phyloP scores from a whole-genome alignment of 1,140 invertebrate species.

The Gryllus bimaculatus region DNA sequence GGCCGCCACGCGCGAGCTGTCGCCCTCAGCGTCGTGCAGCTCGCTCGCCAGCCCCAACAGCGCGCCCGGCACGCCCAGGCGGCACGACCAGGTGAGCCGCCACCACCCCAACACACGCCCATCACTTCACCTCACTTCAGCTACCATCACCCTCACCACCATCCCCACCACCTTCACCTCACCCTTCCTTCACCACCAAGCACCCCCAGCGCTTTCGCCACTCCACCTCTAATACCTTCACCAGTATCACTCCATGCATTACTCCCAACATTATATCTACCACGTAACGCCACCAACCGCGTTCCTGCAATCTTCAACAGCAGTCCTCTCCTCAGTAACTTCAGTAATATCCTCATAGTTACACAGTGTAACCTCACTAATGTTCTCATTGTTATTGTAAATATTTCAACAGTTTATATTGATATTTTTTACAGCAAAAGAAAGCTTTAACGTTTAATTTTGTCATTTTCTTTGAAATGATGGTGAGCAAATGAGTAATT shows the following conservation, averaged over 20 bases:
- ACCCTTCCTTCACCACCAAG: slow-evolving; percentile 44
- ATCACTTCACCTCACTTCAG: slow-evolving; percentile 49
- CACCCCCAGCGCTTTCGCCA: slow-evolving; percentile 47
- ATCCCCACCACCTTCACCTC: slow-evolving; percentile 33
- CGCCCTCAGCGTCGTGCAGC: slow-evolving; percentile 49
- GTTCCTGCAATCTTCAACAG: too few species aligned
- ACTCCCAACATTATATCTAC: too few species aligned
- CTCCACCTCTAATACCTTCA: slow-evolving; percentile 32
- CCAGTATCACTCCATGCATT: too few species aligned
- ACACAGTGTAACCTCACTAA: too few species aligned
- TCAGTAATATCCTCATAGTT: too few species aligned
- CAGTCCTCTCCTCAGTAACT: too few species aligned
- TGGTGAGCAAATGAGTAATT: too few species aligned
- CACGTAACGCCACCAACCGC: too few species aligned
- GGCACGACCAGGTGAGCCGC: slow-evolving; percentile 10
- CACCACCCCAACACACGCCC: slow-evolving; percentile 40
- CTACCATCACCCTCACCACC: slow-evolving; percentile 36
- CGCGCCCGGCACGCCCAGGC: slow-evolving; percentile 15
- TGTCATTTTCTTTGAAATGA: too few species aligned
- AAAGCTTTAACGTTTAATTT: too few species aligned
- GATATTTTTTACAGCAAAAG: too few species aligned
- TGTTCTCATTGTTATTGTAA: too few species aligned
- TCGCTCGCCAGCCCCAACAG: slow-evolving; percentile 32
- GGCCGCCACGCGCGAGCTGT: slow-evolving; percentile 45
- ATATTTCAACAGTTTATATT: background rate